These are phyloP conservation scores for Athrips mouffetella DNA, from an alignment of 2,888 invertebrate species.

Conservation along the genomic window DNA sequence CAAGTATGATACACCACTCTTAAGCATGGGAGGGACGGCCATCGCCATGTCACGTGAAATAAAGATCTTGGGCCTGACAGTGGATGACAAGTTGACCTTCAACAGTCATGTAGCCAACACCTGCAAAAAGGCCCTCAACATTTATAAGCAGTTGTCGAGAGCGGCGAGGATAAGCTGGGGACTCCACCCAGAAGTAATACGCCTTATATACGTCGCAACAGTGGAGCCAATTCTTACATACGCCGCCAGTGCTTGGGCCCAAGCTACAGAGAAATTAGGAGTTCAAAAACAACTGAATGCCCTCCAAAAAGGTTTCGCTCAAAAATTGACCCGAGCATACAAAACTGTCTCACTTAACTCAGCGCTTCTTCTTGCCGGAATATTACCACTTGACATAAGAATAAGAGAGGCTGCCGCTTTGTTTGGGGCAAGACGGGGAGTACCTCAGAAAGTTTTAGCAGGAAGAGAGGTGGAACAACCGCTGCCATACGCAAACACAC, in stretches of 20 bases:
- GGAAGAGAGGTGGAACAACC: too few species aligned
- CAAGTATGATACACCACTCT: neutral
- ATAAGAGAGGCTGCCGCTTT: too few species aligned
- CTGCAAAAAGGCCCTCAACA: neutral
- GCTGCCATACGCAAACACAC: too few species aligned
- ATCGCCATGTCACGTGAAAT: constrained; percentile 13
- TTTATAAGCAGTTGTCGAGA: constrained; percentile 9
- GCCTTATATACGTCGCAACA: constrained; percentile 6
- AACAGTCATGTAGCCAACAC: constrained; percentile 4
- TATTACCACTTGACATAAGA: too few species aligned
- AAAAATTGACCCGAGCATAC: neutral
- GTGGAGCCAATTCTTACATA: constrained; percentile 3
- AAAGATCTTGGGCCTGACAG: constrained; percentile 20
- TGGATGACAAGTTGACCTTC: constrained; percentile 18
- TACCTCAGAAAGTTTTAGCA: too few species aligned
- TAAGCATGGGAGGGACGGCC: constrained; percentile 8
- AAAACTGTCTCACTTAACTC: neutral
- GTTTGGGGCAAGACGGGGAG: too few species aligned
- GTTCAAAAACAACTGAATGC: neutral
- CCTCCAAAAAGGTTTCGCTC: neutral
- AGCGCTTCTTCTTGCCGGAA: too few species aligned
- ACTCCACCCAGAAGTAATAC: too few species aligned
- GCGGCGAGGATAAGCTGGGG: constrained; percentile 8
- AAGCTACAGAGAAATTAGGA: too few species aligned
- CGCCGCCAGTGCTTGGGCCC: constrained; percentile 22